Conservation (phyloP, 1,140 invertebrate genomes). For the Agrypnia vestita region DNA sequence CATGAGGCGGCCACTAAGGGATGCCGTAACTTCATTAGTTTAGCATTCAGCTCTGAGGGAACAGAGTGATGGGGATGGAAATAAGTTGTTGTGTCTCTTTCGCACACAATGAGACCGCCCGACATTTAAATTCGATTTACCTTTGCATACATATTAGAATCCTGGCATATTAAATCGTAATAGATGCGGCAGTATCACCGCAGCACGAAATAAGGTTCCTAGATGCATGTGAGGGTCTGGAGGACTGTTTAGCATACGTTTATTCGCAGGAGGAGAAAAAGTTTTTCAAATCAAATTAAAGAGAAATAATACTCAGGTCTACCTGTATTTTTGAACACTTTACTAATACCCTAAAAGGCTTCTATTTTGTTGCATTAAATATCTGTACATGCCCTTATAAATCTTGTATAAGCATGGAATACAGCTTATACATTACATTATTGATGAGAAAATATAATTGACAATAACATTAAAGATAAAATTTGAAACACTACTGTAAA, state of each 20-base stretch:
- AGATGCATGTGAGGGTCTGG: too few species aligned
- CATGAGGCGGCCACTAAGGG: conserved; percentile 26
- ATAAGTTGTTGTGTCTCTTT: background rate
- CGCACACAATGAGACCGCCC: background rate
- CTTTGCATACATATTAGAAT: conserved; percentile 28
- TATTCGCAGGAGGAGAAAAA: too few species aligned
- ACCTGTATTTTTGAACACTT: background rate
- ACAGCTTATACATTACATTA: too few species aligned
- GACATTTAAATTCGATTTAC: conserved; percentile 42
- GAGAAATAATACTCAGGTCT: background rate
- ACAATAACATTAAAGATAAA: too few species aligned
- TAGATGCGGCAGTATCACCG: background rate
- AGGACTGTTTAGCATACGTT: too few species aligned
- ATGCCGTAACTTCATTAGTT: conserved; percentile 41
- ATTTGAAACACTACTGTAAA: too few species aligned
- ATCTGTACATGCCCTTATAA: too few species aligned
- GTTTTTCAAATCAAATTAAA: background rate
- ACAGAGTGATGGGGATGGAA: background rate
- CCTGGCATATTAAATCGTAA: background rate
- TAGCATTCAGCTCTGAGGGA: conserved; percentile 11
- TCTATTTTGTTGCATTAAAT: too few species aligned
- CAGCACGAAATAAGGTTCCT: too few species aligned
- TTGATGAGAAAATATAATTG: too few species aligned
- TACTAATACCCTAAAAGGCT: too few species aligned
- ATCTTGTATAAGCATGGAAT: too few species aligned